Evolutionary conservation across 1,140 invertebrate genomes (phyloP).

Genomic region (Drosophila tsacasi): DNA sequence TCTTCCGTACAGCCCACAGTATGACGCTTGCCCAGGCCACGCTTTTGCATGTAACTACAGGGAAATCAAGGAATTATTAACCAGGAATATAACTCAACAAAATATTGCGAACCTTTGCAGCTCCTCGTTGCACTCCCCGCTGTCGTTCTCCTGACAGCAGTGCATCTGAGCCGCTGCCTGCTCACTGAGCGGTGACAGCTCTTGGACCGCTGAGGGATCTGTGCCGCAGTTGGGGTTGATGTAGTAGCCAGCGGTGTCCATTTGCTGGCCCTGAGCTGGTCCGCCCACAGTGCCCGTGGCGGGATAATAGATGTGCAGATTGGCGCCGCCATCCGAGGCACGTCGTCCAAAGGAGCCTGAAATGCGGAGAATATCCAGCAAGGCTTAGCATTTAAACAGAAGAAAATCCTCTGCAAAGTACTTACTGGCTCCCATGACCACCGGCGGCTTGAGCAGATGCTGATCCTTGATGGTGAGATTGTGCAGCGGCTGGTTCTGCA

Average conservation of each 20-base stretch:
- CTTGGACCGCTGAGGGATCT: conserved; percentile 34
- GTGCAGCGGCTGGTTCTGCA: conserved; percentile 91
- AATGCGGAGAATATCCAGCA: not conserved
- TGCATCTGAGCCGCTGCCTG: conserved; percentile 52
- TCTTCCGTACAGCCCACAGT: conserved; percentile 86
- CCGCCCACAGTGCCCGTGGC: conserved; percentile 61
- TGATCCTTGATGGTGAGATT: conserved; percentile 97
- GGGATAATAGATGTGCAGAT: conserved; percentile 93
- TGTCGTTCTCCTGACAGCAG: conserved; percentile 51
- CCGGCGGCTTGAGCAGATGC: conserved; percentile 96
- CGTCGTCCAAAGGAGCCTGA: conserved; percentile 92
- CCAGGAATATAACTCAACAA: no score
- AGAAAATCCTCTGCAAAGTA: conserved; percentile 27
- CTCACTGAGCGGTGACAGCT: conserved; percentile 62
- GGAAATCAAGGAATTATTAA: not conserved
- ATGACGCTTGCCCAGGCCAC: conserved; percentile 89
- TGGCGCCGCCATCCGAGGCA: conserved; percentile 98
- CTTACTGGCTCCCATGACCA: conserved; percentile 94
- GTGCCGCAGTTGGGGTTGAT: conserved; percentile 61
- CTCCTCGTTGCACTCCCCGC: conserved; percentile 82
- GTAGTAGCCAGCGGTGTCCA: conserved; percentile 67
- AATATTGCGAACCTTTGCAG: conserved; percentile 67
- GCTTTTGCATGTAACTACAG: conserved; percentile 90
- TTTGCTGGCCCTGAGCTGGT: conserved; percentile 47
- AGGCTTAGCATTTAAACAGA: not conserved